Evolutionary conservation across 2,888 invertebrate species (phyloP).

Genomic region (Auanema sp.): DNA sequence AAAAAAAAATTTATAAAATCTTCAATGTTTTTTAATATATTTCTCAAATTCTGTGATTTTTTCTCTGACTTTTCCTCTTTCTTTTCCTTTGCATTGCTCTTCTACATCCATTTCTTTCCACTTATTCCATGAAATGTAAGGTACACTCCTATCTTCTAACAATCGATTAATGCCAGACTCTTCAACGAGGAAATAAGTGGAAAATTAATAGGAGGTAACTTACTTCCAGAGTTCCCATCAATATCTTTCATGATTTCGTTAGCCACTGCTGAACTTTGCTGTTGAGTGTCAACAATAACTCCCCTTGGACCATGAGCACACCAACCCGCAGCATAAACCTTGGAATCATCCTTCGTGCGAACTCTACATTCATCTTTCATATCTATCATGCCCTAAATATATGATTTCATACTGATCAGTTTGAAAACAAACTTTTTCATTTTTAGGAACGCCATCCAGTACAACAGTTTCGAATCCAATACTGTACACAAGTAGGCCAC

Average conservation of each 20-base stretch:
- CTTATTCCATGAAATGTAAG: conserved; percentile 49
- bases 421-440: conserved; percentile 29
- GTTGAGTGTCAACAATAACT: conserved; percentile 60
- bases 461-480: conserved; percentile 60
- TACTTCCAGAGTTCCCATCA: background rate
- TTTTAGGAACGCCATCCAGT: conserved; percentile 49
- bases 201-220: background rate
- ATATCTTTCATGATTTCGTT: conserved; percentile 45
- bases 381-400: conserved; percentile 44
- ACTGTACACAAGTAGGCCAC: conserved; percentile 71
- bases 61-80: conserved; percentile 55
- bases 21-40: conserved; percentile 3
- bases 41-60: conserved; percentile 45
- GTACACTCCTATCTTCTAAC: conserved; percentile 34
- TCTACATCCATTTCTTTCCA: conserved; percentile 55
- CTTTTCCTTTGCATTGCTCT: conserved; percentile 48
- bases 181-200: background rate
- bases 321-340: conserved; percentile 56
- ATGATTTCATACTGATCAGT: conserved; percentile 12
- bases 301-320: conserved; percentile 59
- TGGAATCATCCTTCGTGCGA: conserved; percentile 4
- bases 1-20: background rate
- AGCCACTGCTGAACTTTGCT: conserved; percentile 47
- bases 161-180: conserved; percentile 24
- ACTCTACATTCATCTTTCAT: conserved; percentile 60